Conservation (phyloP, 2,888 invertebrate species). For the Leptura quadrifasciata region DNA sequence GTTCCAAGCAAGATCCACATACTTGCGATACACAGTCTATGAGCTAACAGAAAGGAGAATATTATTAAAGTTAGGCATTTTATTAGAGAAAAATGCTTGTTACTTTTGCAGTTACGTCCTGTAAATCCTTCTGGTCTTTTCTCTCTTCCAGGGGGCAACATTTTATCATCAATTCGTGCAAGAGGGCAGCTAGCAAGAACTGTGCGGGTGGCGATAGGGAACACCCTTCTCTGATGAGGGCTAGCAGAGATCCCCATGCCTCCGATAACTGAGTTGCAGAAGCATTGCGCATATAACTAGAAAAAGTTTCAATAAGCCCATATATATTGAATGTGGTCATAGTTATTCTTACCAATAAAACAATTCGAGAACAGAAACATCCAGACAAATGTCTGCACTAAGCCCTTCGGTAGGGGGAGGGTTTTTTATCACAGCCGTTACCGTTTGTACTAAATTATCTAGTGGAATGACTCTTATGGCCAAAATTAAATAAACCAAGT, state of each 20-base stretch:
- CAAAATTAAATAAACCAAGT: slow-evolving; percentile 86
- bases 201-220: slow-evolving; percentile 85
- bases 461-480: slow-evolving; percentile 89
- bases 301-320: neutral
- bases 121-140: slow-evolving; percentile 87
- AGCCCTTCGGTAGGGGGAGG: slow-evolving; percentile 81
- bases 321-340: neutral
- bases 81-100: neutral
- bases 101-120: slow-evolving; percentile 83
- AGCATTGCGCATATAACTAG: slow-evolving; percentile 80
- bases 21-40: slow-evolving; percentile 89
- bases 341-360: slow-evolving; percentile 78
- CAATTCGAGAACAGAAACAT: slow-evolving; percentile 88
- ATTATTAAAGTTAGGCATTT: neutral
- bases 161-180: slow-evolving; percentile 89
- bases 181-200: slow-evolving; percentile 85
- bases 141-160: slow-evolving; percentile 85
- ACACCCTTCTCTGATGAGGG: slow-evolving; percentile 85
- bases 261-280: slow-evolving; percentile 83
- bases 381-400: slow-evolving; percentile 79
- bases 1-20: slow-evolving; percentile 92
- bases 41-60: slow-evolving; percentile 72
- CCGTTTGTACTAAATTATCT: slow-evolving; percentile 88
- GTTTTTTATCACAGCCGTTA: slow-evolving; percentile 87
- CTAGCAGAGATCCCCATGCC: slow-evolving; percentile 85